Evolutionary conservation across 37 sponge, comb jelly and placozoan genomes (phyloP).

Genomic region (Bolinopsis microptera): DNA sequence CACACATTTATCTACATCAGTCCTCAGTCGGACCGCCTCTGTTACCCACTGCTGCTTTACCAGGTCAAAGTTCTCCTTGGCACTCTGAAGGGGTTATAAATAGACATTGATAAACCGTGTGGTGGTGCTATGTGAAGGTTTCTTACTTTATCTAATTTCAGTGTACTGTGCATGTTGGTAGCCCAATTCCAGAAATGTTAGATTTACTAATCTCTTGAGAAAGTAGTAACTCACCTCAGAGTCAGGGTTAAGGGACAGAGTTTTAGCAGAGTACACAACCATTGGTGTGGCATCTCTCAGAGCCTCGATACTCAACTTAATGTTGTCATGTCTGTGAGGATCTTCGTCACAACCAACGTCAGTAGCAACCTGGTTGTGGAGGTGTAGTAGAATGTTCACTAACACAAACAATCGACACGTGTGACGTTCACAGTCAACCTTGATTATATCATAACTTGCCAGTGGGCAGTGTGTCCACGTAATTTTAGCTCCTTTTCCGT

Average conservation of each 20-base stretch:
- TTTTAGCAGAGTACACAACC: slow-evolving; percentile 44
- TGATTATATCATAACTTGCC: no score
- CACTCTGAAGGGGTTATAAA: background rate
- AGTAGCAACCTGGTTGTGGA: slow-evolving; percentile 10
- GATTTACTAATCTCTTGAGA: no score
- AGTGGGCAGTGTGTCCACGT: no score
- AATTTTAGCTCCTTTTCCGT: no score
- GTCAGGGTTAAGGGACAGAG: slow-evolving; percentile 34
- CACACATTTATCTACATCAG: slow-evolving; percentile 58
- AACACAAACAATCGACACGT: no score
- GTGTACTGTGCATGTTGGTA: no score
- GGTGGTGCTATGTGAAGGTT: no score
- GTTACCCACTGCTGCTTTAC: slow-evolving; percentile 60
- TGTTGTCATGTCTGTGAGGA: slow-evolving; percentile 44
- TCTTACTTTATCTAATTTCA: no score
- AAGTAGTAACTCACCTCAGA: slow-evolving; percentile 10
- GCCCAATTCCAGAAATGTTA: no score
- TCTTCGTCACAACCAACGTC: slow-evolving; percentile 57
- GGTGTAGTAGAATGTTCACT: no score
- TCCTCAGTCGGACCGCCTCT: slow-evolving; percentile 44
- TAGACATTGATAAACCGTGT: no score
- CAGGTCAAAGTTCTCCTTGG: slow-evolving; percentile 58
- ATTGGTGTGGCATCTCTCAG: slow-evolving; percentile 62
- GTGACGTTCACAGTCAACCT: no score
- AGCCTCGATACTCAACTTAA: slow-evolving; percentile 51